A percentile compares a stretch with the other conserved stretches of the same genome.
These are phyloP conservation scores for Perca schrenkii DNA, from an alignment of 2,113 vertebrate genomes.

Conservation along the genomic window DNA sequence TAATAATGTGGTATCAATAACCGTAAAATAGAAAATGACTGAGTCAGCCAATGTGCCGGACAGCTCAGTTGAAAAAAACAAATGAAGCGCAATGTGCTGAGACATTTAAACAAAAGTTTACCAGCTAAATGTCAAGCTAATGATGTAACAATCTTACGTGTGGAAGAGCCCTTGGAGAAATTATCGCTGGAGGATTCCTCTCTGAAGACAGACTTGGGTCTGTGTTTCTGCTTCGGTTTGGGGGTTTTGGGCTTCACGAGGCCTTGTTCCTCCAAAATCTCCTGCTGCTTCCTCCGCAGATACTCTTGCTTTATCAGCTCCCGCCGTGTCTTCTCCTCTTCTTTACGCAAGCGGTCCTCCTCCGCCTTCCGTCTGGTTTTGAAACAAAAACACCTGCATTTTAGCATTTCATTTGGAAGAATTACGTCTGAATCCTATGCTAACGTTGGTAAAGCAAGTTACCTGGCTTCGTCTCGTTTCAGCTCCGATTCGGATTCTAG, in stretches of 20 bases:
- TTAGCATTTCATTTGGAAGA: background rate
- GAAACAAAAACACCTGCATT: background rate
- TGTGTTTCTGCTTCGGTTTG: conserved; percentile 89
- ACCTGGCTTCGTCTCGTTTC: conserved; percentile 95
- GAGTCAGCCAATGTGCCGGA: background rate
- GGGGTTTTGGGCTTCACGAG: conserved; percentile 88
- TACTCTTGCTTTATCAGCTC: conserved; percentile 98
- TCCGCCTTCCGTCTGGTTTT: conserved; percentile 92
- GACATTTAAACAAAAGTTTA: accelerated
- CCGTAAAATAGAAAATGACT: no score
- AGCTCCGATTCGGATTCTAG: conserved; percentile 93
- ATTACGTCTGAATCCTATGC: background rate
- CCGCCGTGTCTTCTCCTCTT: conserved; percentile 94
- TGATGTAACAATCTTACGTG: conserved; percentile 81
- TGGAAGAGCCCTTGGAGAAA: conserved; percentile 89
- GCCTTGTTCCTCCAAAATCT: conserved; percentile 93
- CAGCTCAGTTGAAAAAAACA: background rate
- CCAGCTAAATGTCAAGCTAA: conserved; percentile 13
- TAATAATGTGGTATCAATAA: background rate
- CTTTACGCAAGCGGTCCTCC: conserved; percentile 94
- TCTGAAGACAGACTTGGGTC: conserved; percentile 91
- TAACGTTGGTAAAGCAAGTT: background rate
- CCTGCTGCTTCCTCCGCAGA: conserved; percentile 93
- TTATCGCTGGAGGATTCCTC: conserved; percentile 90
- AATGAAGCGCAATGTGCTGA: background rate